Percentiles rank a stretch among this genome's conserved stretches.
Evolutionary conservation across 2,797 vertebrate species (phyloP).

Genomic region (Selene dorsalis): DNA sequence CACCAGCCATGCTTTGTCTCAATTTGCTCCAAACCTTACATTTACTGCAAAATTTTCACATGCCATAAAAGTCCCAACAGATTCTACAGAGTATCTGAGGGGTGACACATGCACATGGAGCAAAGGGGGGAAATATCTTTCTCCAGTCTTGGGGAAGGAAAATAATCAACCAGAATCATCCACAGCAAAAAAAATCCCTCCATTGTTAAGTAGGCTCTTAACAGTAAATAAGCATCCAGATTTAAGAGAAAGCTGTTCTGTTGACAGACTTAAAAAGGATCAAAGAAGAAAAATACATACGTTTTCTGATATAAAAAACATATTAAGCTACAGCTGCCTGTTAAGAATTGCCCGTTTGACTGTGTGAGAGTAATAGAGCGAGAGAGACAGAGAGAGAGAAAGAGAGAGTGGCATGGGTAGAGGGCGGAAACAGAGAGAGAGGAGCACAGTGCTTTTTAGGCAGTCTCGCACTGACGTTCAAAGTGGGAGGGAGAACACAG

Average conservation of each 20-base stretch:
- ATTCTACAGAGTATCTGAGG: constrained; percentile 30
- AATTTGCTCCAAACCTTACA: constrained; percentile 68
- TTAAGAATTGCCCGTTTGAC: constrained; percentile 64
- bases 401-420: constrained; percentile 31
- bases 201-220: constrained; percentile 22
- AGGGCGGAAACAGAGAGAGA: constrained; percentile 28
- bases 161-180: constrained; percentile 48
- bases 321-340: constrained; percentile 69
- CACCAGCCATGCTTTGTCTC: constrained; percentile 65
- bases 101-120: constrained; percentile 43
- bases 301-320: constrained; percentile 47
- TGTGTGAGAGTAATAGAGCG: constrained; percentile 46
- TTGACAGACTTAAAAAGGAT: constrained; percentile 49
- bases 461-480: constrained; percentile 48
- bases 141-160: constrained; percentile 29
- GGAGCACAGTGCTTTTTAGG: constrained; percentile 26
- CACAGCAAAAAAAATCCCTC: constrained; percentile 29
- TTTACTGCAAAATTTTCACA: constrained; percentile 60
- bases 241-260: constrained; percentile 41
- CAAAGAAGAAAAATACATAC: constrained; percentile 30
- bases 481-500: constrained; percentile 66
- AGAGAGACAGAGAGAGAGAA: constrained; percentile 23
- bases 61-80: constrained; percentile 62
- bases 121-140: constrained; percentile 14
- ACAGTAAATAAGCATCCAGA: constrained; percentile 24